Percentiles rank a stretch among this genome's conserved stretches.
Conservation (phyloP, 2,113 vertebrate species). For the Urocynchramus pylzowi region DNA sequence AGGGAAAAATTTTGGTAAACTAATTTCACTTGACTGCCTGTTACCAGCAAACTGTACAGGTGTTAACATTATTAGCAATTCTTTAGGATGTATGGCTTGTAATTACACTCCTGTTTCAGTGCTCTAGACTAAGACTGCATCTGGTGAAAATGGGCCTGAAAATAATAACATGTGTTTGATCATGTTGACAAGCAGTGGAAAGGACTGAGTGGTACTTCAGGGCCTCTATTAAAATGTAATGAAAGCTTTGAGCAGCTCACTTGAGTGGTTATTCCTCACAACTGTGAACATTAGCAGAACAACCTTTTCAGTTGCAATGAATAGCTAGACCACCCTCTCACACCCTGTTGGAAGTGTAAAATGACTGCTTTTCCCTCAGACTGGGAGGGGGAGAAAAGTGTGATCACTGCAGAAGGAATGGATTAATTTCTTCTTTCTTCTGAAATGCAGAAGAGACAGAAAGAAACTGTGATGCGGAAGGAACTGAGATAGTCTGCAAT, state of each 20-base stretch:
- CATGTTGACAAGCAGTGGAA: background rate
- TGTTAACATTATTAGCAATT: background rate
- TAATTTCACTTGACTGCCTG: background rate
- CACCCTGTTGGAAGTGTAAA: background rate
- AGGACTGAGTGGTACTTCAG: background rate
- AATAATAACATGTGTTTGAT: background rate
- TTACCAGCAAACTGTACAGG: background rate
- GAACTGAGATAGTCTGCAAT: background rate
- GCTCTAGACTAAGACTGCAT: background rate
- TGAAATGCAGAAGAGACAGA: background rate
- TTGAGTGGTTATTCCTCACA: background rate
- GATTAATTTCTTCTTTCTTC: background rate
- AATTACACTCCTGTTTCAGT: background rate
- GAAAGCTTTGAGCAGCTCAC: background rate
- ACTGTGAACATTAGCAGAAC: background rate
- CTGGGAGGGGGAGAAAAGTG: background rate
- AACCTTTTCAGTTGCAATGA: background rate
- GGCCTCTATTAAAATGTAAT: constrained; percentile 25
- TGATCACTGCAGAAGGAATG: background rate
- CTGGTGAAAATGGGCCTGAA: background rate
- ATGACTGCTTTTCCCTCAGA: background rate
- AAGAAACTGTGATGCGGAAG: background rate
- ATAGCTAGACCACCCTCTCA: background rate
- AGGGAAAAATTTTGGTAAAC: background rate
- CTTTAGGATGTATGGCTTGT: background rate